phyloP scores from a whole-genome alignment of 2,888 invertebrate genomes.

The Mesopsocus fuscifrons region DNA sequence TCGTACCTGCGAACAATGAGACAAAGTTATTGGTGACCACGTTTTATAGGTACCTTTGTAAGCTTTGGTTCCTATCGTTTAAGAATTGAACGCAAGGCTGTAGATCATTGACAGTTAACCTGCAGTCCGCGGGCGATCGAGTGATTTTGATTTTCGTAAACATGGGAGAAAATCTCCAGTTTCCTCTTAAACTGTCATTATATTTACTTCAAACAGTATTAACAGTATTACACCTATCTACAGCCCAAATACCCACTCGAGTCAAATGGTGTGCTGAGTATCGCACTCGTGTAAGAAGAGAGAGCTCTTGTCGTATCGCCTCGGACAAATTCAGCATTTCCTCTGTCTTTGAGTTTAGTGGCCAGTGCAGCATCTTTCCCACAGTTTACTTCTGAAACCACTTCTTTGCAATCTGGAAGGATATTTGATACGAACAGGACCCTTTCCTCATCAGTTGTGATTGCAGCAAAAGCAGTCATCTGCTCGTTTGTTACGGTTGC shows the following conservation, averaged over 20 bases:
- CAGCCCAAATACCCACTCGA: too few species aligned
- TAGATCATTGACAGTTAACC: too few species aligned
- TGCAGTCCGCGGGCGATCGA: too few species aligned
- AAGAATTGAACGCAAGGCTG: too few species aligned
- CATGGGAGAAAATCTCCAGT: too few species aligned
- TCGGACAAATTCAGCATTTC: conserved; percentile 50
- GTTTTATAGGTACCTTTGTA: too few species aligned
- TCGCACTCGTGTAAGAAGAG: conserved; percentile 46
- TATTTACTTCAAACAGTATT: too few species aligned
- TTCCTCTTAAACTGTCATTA: too few species aligned
- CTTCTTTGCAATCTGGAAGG: background rate
- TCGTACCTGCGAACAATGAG: too few species aligned
- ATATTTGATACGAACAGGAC: background rate
- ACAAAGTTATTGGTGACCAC: conserved; percentile 8
- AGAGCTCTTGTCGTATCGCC: conserved; percentile 50
- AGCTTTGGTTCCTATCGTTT: too few species aligned
- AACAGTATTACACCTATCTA: too few species aligned
- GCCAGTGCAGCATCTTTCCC: conserved; percentile 39
- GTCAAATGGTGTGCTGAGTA: conserved; percentile 43
- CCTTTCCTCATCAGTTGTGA: conserved; percentile 1
- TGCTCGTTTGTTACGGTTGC: background rate
- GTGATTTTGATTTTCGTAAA: too few species aligned
- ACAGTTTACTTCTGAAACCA: conserved; percentile 20
- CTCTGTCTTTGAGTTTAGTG: conserved; percentile 43
- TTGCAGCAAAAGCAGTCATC: background rate